Evolutionary conservation across 2,113 vertebrate genomes (phyloP), one percentile per base, ranked within the genome.

Genomic region (Takifugu bimaculatus): DNA sequence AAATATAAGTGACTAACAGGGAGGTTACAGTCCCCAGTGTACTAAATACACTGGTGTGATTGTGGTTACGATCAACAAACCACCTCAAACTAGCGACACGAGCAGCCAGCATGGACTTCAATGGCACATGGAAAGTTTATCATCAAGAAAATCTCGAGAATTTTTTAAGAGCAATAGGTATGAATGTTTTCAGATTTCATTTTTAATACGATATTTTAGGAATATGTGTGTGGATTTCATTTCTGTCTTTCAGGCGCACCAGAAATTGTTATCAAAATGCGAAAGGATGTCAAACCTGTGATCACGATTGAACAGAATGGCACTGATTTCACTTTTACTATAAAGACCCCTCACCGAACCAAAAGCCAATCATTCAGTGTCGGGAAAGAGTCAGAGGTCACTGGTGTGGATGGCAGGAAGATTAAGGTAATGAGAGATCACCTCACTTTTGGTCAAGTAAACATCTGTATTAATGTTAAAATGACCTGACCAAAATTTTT

Each of bases 51-150:
- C 44, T 0, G 45, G 60, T 13, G 44, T 13, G 49, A 61, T 26
- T 4, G 1, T 50, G 49, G 55, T 58, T 13, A 54, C 53, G 47
- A 47, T 29, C 45, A 57, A 65, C 74, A 71, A 44, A 63, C 50
- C 9, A 26, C 44, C 52, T 70, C 29, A 4, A 44, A 43, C 74
- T 20, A 6, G 12, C 51, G 28, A 9, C 59, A 43, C 32, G 4
- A 32, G 1, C 45, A 50, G 60, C 57, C 83, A 74, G 0, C 6
- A 93, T 93, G 92, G 90, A 92, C 1, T 94, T 94, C 58, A 75
- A 2, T 1, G 93, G 93, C 59, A 91, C 88, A 3, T 94, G 94
- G 93, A 81, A 93, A 49, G 87, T 94, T 63, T 91, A 92, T 14
- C 60, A 74, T 5, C 92, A 95, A 66, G 90, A 93, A 58, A 94